These are phyloP conservation scores for pig (Sus scrofa) DNA, from an alignment of 2,113 vertebrate species.

Conservation along the genomic window T2T-Sscrofa CM000826.6:152762001-152762500, in stretches of 20 bases:
- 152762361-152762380: background rate
- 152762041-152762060: background rate
- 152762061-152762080: background rate
- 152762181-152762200: fast-evolving
- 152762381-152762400: background rate
- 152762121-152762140: background rate
- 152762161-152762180: too few species aligned
- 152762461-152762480: background rate
- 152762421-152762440: background rate
- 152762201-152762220: fast-evolving
- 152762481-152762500: background rate
- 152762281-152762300: background rate
- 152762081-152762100: fast-evolving
- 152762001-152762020: background rate
- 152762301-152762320: background rate
- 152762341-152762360: background rate
- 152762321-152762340: fast-evolving
- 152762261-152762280: background rate
- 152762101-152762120: background rate
- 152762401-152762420: background rate
- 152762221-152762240: too few species aligned
- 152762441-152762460: background rate
- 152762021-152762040: background rate
- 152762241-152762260: too few species aligned
- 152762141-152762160: background rate